Evolutionary conservation across 2,113 vertebrate genomes (phyloP).

Genomic region (Tretioscincus oriximinensis): DNA sequence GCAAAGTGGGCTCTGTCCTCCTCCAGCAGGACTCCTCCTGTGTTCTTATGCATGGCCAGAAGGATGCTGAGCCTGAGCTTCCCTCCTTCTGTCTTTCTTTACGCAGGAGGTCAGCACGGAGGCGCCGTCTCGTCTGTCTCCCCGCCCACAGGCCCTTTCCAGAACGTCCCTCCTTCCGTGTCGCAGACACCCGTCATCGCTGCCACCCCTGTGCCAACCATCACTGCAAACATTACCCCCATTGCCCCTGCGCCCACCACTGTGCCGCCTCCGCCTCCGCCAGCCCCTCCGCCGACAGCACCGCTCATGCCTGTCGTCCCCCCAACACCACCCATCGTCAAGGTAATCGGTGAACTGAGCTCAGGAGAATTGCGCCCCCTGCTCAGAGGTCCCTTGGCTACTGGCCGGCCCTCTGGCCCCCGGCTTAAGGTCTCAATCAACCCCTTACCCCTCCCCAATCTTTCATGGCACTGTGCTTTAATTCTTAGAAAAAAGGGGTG

Average conservation of each 20-base stretch:
- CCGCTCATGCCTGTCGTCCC: constrained; percentile 83
- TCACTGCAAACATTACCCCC: constrained; percentile 73
- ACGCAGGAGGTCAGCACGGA: constrained; percentile 74
- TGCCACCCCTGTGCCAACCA: constrained; percentile 88
- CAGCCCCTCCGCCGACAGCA: constrained; percentile 50
- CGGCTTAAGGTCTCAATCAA: too few relatives aligned
- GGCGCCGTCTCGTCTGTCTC: constrained; percentile 85
- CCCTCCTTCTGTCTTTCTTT: neutral
- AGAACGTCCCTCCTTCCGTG: constrained; percentile 79
- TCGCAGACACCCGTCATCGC: constrained; percentile 93
- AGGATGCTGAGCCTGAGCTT: too few relatives aligned
- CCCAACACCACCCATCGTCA: constrained; percentile 87
- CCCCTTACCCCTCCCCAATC: too few relatives aligned
- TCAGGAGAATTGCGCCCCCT: too few relatives aligned
- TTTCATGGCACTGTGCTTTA: neutral
- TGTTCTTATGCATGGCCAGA: neutral
- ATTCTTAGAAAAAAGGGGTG: constrained; percentile 93
- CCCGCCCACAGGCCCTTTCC: constrained; percentile 78
- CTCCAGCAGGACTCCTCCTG: too few relatives aligned
- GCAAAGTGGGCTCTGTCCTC: too few relatives aligned
- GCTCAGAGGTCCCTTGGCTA: too few relatives aligned
- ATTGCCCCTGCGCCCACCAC: constrained; percentile 71
- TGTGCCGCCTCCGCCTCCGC: constrained; percentile 66
- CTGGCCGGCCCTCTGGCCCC: too few relatives aligned
- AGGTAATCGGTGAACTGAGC: constrained; percentile 76